phyloP scores from a whole-genome alignment of 2,797 vertebrate species.

The Ambastaia sidthimunki region DNA sequence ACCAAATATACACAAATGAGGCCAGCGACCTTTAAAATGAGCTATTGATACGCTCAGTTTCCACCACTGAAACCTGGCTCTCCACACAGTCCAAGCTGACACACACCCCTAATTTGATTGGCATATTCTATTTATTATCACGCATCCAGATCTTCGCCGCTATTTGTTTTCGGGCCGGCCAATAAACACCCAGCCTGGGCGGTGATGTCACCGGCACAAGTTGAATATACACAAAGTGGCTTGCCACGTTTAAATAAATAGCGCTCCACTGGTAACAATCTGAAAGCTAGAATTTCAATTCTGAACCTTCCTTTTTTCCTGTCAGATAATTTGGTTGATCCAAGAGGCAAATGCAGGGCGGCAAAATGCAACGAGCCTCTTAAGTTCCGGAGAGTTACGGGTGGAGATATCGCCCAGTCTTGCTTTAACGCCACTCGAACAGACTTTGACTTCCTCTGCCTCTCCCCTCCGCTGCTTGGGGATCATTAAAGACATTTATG shows the following conservation, averaged over 20 bases:
- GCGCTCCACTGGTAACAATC: slow-evolving; percentile 57
- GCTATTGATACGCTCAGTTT: slow-evolving; percentile 55
- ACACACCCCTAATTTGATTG: slow-evolving; percentile 72
- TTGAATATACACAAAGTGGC: slow-evolving; percentile 68
- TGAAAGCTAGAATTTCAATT: slow-evolving; percentile 60
- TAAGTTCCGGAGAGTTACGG: slow-evolving; percentile 41
- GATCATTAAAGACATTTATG: slow-evolving; percentile 54
- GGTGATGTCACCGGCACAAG: slow-evolving; percentile 71
- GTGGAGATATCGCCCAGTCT: slow-evolving; percentile 24
- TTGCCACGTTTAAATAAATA: slow-evolving; percentile 63
- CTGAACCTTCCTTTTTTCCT: slow-evolving; percentile 58
- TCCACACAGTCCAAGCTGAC: slow-evolving; percentile 65
- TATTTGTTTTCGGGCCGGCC: slow-evolving; percentile 71
- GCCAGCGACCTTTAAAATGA: slow-evolving; percentile 70
- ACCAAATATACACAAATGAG: slow-evolving; percentile 64
- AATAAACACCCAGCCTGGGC: slow-evolving; percentile 57
- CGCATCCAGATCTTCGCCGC: slow-evolving; percentile 60
- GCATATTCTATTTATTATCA: slow-evolving; percentile 80
- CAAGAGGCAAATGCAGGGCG: slow-evolving; percentile 50
- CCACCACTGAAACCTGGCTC: slow-evolving; percentile 62
- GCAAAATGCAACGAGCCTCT: slow-evolving; percentile 50
- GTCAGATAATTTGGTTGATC: slow-evolving; percentile 65
- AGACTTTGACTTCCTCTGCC: slow-evolving; percentile 6
- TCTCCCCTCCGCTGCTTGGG: slow-evolving; percentile 26
- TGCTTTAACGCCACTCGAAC: slow-evolving; percentile 27